phyloP scores from a whole-genome alignment of 2,797 vertebrate genomes.

The Rhincodon typus region DNA sequence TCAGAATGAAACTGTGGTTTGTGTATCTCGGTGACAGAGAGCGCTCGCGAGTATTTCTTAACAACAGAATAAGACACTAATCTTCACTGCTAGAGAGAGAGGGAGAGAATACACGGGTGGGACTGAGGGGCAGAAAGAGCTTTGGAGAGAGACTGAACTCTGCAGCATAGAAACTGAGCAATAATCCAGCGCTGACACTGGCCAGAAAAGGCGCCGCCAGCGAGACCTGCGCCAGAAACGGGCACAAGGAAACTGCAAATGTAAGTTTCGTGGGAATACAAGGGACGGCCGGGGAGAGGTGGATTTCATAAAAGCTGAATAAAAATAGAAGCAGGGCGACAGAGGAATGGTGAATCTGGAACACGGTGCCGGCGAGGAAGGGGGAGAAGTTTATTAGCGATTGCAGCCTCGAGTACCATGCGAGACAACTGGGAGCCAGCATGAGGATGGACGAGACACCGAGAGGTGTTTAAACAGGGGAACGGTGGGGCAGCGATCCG shows the following conservation, averaged over 20 bases:
- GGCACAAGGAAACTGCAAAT: background rate
- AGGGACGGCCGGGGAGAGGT: background rate
- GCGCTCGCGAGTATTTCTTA: slow-evolving; percentile 22
- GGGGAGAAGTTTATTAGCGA: background rate
- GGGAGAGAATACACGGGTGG: too few relatives aligned
- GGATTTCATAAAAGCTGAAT: background rate
- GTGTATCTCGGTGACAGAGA: background rate
- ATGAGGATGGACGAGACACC: background rate
- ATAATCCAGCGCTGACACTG: background rate
- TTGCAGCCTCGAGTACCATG: background rate
- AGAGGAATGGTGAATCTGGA: background rate
- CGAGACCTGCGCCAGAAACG: background rate
- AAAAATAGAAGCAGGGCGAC: background rate
- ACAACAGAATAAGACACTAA: background rate
- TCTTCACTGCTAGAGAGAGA: background rate
- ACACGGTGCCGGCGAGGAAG: background rate
- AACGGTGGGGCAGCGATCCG: background rate
- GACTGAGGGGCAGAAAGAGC: background rate
- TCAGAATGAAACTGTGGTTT: background rate
- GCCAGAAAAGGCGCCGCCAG: background rate
- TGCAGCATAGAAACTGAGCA: background rate
- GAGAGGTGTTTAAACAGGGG: background rate
- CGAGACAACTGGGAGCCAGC: background rate
- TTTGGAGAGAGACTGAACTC: background rate
- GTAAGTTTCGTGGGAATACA: background rate